Conservation (phyloP, 35 echinoderm and acorn worm species). For the Lytechinus variegatus region DNA sequence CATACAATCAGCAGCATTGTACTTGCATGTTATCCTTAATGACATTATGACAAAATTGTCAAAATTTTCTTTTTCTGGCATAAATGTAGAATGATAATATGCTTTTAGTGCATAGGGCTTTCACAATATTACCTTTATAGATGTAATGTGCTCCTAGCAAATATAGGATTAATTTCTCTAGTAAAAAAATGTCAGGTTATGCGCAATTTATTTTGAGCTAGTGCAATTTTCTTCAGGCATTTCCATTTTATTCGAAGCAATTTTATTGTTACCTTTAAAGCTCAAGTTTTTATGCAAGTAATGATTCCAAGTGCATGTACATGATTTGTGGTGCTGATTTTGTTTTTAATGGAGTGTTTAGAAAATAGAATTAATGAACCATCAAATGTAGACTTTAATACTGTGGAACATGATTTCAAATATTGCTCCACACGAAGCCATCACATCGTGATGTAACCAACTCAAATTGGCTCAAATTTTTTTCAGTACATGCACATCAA, state of each 20-base stretch:
- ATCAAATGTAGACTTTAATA: neutral
- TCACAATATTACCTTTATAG: neutral
- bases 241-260: conserved; percentile 12
- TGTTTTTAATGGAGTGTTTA: neutral
- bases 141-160: neutral
- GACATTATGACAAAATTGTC: neutral
- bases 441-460: neutral
- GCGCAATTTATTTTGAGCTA: neutral
- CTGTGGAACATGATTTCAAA: neutral
- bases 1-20: neutral
- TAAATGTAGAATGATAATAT: neutral
- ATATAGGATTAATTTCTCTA: neutral
- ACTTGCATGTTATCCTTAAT: neutral
- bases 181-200: neutral
- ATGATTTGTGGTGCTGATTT: neutral
- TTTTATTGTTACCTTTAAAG: neutral
- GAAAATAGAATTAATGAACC: neutral
- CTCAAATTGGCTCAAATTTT: neutral
- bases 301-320: neutral
- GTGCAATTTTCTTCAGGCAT: conserved; percentile 1
- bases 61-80: neutral
- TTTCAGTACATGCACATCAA: neutral
- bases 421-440: neutral
- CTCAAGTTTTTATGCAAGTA: neutral
- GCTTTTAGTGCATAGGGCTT: neutral